Evolutionary conservation across 92 coral and sea anemone species (phyloP).

Genomic region (Parazoanthus darwini): DNA sequence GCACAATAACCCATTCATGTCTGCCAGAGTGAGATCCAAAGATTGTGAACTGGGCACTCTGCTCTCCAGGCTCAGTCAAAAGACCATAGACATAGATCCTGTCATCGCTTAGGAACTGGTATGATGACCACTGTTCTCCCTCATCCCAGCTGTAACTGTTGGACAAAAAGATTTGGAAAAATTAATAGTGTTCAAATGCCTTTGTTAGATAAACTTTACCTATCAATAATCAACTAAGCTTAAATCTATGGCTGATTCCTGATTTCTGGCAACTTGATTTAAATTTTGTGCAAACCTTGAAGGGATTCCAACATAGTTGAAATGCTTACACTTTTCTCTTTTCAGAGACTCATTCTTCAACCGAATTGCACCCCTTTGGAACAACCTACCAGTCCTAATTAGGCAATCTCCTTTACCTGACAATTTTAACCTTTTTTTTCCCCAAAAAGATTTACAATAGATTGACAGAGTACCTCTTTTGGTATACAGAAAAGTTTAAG

Average conservation of each 20-base stretch:
- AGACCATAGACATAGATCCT: constrained; percentile 88
- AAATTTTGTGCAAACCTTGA: neutral
- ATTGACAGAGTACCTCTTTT: too few species aligned
- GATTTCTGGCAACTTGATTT: too few species aligned
- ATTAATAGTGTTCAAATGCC: neutral
- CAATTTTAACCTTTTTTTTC: too few species aligned
- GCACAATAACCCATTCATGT: constrained; percentile 91
- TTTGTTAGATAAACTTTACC: neutral
- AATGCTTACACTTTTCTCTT: too few species aligned
- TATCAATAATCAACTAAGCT: neutral
- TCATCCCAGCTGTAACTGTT: constrained; percentile 95
- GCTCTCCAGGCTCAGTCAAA: constrained; percentile 93
- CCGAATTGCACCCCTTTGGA: too few species aligned
- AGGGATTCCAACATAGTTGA: neutral
- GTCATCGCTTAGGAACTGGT: constrained; percentile 62
- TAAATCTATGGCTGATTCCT: neutral
- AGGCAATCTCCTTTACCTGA: too few species aligned
- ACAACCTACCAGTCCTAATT: too few species aligned
- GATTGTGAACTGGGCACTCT: constrained; percentile 82
- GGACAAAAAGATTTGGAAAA: neutral
- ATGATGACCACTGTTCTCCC: constrained; percentile 83
- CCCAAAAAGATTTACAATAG: too few species aligned
- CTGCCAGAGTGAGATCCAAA: constrained; percentile 79
- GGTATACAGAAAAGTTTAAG: too few species aligned
- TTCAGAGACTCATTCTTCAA: too few species aligned